These are phyloP conservation scores for Ailuropoda melanoleuca DNA, from an alignment of 2,113 vertebrate species.

Conservation along the genomic window DNA sequence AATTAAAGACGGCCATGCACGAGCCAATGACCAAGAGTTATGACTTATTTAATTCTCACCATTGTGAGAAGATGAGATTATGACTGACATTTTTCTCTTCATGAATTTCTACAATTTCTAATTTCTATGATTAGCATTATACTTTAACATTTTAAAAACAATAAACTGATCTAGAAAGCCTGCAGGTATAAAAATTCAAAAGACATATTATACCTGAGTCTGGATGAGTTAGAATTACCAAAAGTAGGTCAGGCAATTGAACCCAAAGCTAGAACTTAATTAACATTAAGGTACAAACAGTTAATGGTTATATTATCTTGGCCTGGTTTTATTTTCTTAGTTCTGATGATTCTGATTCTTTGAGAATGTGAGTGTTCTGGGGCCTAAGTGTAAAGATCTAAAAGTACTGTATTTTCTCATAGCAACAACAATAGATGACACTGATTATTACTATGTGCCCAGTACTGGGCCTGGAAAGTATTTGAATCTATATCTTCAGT, in stretches of 20 bases:
- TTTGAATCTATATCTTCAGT: background rate
- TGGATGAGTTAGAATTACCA: background rate
- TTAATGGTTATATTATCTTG: background rate
- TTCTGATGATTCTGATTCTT: background rate
- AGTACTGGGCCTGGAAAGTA: background rate
- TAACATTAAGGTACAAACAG: background rate
- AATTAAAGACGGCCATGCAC: background rate
- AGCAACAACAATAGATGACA: background rate
- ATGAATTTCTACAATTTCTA: background rate
- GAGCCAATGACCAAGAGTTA: background rate
- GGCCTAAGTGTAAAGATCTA: background rate
- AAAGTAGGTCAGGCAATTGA: background rate
- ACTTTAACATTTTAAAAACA: background rate
- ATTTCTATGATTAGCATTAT: background rate
- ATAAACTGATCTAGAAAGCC: background rate
- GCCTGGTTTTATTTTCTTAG: constrained; percentile 4
- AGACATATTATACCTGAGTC: background rate
- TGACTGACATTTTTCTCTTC: background rate
- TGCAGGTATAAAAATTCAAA: background rate
- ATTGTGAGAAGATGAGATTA: background rate
- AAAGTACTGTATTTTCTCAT: background rate
- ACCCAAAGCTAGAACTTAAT: background rate
- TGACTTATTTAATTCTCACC: background rate
- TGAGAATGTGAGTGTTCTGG: background rate
- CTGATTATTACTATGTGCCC: background rate